phyloP scores from a whole-genome alignment of 1,140 invertebrate genomes.

The Megalopta genalis region DNA sequence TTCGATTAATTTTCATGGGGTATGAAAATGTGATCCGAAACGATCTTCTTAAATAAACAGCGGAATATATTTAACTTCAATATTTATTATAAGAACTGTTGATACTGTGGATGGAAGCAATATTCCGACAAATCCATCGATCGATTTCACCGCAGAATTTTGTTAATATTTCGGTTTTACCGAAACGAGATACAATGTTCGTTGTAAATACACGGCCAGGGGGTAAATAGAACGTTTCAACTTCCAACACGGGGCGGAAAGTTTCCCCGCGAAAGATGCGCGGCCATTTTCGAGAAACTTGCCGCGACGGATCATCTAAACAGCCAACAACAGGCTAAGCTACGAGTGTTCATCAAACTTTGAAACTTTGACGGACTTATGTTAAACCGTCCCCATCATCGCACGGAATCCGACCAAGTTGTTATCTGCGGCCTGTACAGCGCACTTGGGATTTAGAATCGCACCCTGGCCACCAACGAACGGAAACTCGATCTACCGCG shows the following conservation, averaged over 20 bases:
- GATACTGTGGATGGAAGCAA: too few relatives aligned
- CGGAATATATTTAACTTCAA: too few relatives aligned
- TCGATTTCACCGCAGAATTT: too few relatives aligned
- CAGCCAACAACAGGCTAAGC: constrained; percentile 38
- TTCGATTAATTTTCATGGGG: too few relatives aligned
- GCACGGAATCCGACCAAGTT: constrained; percentile 18
- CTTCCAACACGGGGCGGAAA: constrained; percentile 6
- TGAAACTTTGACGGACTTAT: constrained; percentile 56
- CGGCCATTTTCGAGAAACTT: constrained; percentile 27
- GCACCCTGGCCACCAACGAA: background rate
- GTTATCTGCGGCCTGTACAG: constrained; percentile 35
- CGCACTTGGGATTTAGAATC: background rate
- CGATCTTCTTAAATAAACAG: too few relatives aligned
- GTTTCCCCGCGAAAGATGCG: background rate
- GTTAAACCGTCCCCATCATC: constrained; percentile 32
- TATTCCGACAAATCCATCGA: too few relatives aligned
- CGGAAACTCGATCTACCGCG: background rate
- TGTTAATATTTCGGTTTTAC: too few relatives aligned
- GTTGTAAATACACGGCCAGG: background rate
- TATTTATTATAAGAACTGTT: too few relatives aligned
- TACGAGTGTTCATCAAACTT: constrained; percentile 54
- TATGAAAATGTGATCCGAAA: too few relatives aligned
- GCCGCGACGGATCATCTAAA: constrained; percentile 32
- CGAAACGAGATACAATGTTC: background rate
- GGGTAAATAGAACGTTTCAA: background rate